These are phyloP conservation scores for Plagiodera versicolora DNA, from an alignment of 2,888 invertebrate genomes.

Conservation along the genomic window DNA sequence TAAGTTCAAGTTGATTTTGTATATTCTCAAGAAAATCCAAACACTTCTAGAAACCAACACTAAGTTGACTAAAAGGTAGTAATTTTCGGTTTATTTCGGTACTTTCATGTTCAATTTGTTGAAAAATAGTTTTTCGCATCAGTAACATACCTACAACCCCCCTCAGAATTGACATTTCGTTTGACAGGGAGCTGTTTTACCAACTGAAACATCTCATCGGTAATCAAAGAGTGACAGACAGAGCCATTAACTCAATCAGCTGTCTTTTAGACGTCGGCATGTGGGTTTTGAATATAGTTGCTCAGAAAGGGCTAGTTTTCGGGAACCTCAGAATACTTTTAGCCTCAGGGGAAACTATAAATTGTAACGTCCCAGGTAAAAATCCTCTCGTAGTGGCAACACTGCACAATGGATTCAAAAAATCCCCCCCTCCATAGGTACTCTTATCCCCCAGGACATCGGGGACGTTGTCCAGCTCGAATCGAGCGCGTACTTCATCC, in stretches of 20 bases:
- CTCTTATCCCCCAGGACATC: constrained; percentile 71
- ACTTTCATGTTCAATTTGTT: no score
- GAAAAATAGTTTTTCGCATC: no score
- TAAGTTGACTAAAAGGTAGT: constrained; percentile 45
- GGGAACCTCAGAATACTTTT: constrained; percentile 70
- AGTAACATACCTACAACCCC: no score
- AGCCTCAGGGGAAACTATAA: constrained; percentile 60
- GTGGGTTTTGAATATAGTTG: constrained; percentile 76
- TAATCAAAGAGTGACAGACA: constrained; percentile 64
- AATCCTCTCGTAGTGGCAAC: no score
- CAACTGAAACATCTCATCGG: constrained; percentile 65
- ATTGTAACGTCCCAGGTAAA: constrained; percentile 64
- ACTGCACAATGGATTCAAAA: not conserved
- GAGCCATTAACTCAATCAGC: constrained; percentile 70
- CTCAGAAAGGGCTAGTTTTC: constrained; percentile 80
- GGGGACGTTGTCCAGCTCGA: constrained; percentile 65
- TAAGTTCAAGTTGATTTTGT: constrained; percentile 42
- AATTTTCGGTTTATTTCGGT: no score
- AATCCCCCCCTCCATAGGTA: constrained; percentile 54
- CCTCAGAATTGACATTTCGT: not conserved
- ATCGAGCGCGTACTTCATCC: constrained; percentile 72
- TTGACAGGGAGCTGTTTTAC: constrained; percentile 74
- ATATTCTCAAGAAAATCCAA: constrained; percentile 42
- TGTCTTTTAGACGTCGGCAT: constrained; percentile 71
- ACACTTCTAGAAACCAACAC: constrained; percentile 38